Evolutionary conservation across 2,888 invertebrate species (phyloP), one percentile per base, ranked within the genome.

Genomic region (Chamaedrilus cognettii): DNA sequence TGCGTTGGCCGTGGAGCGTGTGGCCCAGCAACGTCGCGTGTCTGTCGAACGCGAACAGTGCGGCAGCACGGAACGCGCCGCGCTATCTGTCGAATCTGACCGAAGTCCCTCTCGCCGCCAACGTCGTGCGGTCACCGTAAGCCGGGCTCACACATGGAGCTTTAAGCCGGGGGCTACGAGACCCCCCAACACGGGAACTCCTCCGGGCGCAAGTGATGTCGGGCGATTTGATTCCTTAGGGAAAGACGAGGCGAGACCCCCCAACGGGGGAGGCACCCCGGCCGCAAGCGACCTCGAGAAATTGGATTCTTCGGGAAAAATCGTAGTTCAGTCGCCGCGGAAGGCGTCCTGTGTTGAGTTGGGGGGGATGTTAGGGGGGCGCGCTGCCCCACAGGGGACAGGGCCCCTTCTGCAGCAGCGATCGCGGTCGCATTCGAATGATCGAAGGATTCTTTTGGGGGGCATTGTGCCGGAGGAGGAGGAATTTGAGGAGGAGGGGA

Each of bases 71-170:
- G 60, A 60, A 42, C 60, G 35, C 23, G 60, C 60, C 26, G 15
- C 33, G 0, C 33, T 60, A 3, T 60, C 42, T 35, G 26, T 60
- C 15, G 33, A n/a, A 15, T 23, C 33, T 19, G 60, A 60, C 7
- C 26, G 33, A 1, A 19, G 34, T 32, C 23, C 35, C 1, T 7
- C 19, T 42, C 42, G 42, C 7, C 19, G 28, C 7, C 60, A 60
- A 26, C 60, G 42, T 19, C 60, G 60, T 30, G 42, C 49, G 19
- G 60, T 60, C 28, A 60, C 60, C 7, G 60, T 60, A 34, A 60
- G 60, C 23, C 60, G 60, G 28, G 42, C 35, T 15, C 34, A 60
- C 60, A 60, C 60, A 1, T 60, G 60, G 60, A 42, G 23, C 4
- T n/a, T 60, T 42, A 19, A 42, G 7, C 11, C 11, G 19, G 42